phyloP scores from a whole-genome alignment of 1,140 invertebrate genomes.

The Pissodes strobi region DNA sequence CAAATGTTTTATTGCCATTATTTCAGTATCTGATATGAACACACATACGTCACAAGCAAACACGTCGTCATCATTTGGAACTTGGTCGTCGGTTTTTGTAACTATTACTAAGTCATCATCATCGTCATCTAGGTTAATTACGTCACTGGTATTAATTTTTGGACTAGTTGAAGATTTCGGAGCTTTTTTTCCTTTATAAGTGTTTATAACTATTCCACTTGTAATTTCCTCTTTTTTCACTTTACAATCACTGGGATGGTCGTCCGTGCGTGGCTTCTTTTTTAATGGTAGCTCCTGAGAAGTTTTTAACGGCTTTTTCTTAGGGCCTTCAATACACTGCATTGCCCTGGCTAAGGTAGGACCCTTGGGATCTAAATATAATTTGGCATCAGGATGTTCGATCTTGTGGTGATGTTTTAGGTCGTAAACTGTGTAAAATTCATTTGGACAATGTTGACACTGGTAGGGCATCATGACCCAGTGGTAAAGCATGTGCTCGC shows the following conservation, averaged over 20 bases:
- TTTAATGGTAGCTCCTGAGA: not conserved
- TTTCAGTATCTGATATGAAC: constrained; percentile 17
- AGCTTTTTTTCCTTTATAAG: not conserved
- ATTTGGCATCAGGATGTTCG: constrained; percentile 12
- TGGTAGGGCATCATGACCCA: constrained; percentile 29
- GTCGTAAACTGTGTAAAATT: constrained; percentile 23
- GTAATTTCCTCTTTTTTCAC: not conserved
- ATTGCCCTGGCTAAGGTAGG: constrained; percentile 10
- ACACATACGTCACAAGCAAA: constrained; percentile 36
- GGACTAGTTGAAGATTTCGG: no score
- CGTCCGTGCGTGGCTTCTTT: not conserved
- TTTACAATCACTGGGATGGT: no score
- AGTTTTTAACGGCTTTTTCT: not conserved
- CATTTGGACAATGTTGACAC: constrained; percentile 12
- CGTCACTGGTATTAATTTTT: not conserved
- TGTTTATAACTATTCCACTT: not conserved
- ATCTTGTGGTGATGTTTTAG: constrained; percentile 15
- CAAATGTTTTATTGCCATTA: constrained; percentile 14
- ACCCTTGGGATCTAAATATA: constrained; percentile 16
- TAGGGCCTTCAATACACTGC: constrained; percentile 7
- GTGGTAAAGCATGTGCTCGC: constrained; percentile 32
- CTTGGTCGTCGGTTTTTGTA: constrained; percentile 20
- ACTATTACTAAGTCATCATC: constrained; percentile 24
- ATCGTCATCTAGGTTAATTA: constrained; percentile 3
- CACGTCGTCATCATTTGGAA: constrained; percentile 18